Conservation (phyloP, 2,888 invertebrate species). For the Chloroclystis v-ata region DNA sequence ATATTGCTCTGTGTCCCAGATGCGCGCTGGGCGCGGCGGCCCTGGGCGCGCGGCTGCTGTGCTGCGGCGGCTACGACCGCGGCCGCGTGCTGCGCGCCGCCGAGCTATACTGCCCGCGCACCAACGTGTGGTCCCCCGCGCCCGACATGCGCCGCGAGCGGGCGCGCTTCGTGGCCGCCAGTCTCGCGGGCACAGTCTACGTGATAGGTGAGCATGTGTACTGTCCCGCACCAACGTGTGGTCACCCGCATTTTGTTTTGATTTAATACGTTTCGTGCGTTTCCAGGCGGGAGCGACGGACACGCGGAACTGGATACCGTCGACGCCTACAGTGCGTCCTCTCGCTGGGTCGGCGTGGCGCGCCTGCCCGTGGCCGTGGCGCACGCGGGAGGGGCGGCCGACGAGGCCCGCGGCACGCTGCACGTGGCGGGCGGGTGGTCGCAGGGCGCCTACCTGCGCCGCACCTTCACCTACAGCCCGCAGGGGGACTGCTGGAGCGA, state of each 20-base stretch:
- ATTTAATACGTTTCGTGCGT: too few relatives aligned
- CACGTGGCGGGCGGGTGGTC: slow-evolving; percentile 81
- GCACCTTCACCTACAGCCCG: slow-evolving; percentile 85
- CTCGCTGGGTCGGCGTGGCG: slow-evolving; percentile 56
- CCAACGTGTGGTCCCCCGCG: slow-evolving; percentile 83
- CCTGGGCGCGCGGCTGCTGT: slow-evolving; percentile 83
- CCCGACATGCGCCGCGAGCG: slow-evolving; percentile 85
- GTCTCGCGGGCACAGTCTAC: slow-evolving; percentile 81
- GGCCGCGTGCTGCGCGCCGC: slow-evolving; percentile 87
- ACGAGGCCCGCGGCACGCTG: slow-evolving; percentile 75
- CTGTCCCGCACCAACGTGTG: slow-evolving; percentile 84
- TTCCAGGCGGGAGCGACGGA: slow-evolving; percentile 87
- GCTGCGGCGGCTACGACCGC: slow-evolving; percentile 90
- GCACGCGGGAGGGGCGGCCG: slow-evolving; percentile 84
- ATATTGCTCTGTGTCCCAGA: neutral
- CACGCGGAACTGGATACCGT: slow-evolving; percentile 84
- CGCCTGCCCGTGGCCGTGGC: slow-evolving; percentile 78
- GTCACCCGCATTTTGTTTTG: slow-evolving; percentile 80
- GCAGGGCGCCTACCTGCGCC: slow-evolving; percentile 74
- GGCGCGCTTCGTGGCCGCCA: slow-evolving; percentile 87
- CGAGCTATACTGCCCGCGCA: slow-evolving; percentile 84
- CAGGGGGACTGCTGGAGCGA: slow-evolving; percentile 80
- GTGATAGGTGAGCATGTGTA: slow-evolving; percentile 83
- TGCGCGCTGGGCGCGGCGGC: slow-evolving; percentile 87
- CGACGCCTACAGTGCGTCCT: slow-evolving; percentile 70